Percentiles rank a stretch among this genome's conserved stretches.
These are phyloP conservation scores for Rhinolophus sinicus DNA, from an alignment of 2,113 vertebrate genomes.

Conservation along the genomic window DNA sequence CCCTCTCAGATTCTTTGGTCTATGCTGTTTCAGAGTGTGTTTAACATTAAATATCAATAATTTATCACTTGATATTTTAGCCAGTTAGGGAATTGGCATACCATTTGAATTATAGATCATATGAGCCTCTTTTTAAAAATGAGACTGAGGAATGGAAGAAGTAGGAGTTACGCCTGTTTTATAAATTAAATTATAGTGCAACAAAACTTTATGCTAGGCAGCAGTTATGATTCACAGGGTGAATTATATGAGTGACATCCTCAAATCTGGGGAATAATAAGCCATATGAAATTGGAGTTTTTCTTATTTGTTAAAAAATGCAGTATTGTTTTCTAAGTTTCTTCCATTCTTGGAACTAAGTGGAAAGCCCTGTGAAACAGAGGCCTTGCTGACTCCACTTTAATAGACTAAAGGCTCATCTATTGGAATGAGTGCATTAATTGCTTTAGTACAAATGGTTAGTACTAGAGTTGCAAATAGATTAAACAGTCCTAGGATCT, in stretches of 20 bases:
- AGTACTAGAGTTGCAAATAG: neutral
- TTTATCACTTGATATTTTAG: conserved; percentile 2
- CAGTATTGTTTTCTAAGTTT: conserved; percentile 29
- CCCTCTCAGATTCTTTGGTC: conserved; percentile 22
- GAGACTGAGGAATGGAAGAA: neutral
- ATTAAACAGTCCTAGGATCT: neutral
- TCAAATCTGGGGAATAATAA: neutral
- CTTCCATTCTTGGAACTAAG: conserved; percentile 18
- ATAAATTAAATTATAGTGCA: conserved; percentile 59
- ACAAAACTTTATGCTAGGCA: neutral
- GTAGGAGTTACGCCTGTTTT: neutral
- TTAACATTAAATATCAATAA: conserved; percentile 40
- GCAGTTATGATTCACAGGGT: neutral
- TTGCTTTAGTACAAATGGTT: conserved; percentile 12
- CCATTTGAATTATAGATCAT: conserved; percentile 44
- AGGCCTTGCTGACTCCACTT: neutral
- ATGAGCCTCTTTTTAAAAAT: neutral
- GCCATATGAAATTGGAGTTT: neutral
- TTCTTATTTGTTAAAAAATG: neutral
- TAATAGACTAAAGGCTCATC: neutral
- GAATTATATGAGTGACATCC: neutral
- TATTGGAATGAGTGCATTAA: neutral
- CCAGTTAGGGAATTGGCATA: neutral
- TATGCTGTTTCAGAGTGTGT: neutral
- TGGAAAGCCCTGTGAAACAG: neutral